These are phyloP conservation scores for Aporophyla lueneburgensis DNA, from an alignment of 2,888 invertebrate species.

Conservation along the genomic window DNA sequence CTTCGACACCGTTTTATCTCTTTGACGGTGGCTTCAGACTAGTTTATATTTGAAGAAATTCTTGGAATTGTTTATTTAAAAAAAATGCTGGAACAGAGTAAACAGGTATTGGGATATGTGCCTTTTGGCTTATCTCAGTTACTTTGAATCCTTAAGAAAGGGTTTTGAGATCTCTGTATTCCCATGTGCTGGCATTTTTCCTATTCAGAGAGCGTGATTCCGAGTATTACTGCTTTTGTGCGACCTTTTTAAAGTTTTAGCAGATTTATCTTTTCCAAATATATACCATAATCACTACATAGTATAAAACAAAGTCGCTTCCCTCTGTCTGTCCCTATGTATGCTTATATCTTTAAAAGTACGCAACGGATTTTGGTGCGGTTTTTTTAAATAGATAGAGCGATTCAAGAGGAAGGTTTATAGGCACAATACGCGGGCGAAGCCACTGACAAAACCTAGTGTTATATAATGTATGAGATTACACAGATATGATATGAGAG, in stretches of 20 bases:
- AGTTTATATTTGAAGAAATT: constrained; percentile 9
- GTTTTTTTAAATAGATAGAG: too few relatives aligned
- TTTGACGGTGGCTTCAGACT: constrained; percentile 18
- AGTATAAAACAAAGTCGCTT: too few relatives aligned
- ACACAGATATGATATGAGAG: too few relatives aligned
- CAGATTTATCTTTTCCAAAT: not conserved
- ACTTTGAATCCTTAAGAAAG: not conserved
- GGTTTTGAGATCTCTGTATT: not conserved
- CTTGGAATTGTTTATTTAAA: constrained; percentile 21
- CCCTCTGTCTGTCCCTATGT: too few relatives aligned
- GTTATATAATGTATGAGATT: too few relatives aligned
- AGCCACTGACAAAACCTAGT: too few relatives aligned
- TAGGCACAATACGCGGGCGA: too few relatives aligned
- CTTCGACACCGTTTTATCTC: constrained; percentile 42
- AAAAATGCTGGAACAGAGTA: not conserved
- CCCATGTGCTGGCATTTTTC: not conserved
- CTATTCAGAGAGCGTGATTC: not conserved
- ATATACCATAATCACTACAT: not conserved
- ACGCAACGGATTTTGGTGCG: too few relatives aligned
- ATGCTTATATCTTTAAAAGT: too few relatives aligned
- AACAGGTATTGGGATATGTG: not conserved
- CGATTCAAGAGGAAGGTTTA: too few relatives aligned
- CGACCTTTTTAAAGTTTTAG: not conserved
- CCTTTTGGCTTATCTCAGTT: not conserved
- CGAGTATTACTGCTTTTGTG: not conserved